Conservation (phyloP, 2,797 vertebrate genomes). For the Scomberomorus guttatus region DNA sequence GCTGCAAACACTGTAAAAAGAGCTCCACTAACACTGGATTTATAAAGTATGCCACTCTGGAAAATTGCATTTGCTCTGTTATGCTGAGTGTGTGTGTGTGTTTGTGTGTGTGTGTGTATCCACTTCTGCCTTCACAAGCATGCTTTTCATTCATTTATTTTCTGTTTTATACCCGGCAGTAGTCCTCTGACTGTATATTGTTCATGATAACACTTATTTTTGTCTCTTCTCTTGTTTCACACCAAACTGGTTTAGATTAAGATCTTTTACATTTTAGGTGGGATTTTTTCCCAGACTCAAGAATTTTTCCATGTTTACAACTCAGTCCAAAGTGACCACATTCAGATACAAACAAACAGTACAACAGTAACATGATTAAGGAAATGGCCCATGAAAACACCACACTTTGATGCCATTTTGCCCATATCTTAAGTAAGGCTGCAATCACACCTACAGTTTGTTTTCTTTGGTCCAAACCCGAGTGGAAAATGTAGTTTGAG, state of each 20-base stretch:
- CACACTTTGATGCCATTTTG: slow-evolving; percentile 48
- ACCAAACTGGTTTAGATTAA: slow-evolving; percentile 58
- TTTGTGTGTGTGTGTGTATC: slow-evolving; percentile 16
- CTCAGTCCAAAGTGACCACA: slow-evolving; percentile 26
- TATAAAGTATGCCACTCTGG: slow-evolving; percentile 65
- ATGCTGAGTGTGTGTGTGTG: slow-evolving; percentile 24
- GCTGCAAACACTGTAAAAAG: slow-evolving; percentile 54
- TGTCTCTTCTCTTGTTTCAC: slow-evolving; percentile 47
- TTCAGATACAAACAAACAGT: slow-evolving; percentile 45
- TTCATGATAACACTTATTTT: slow-evolving; percentile 20
- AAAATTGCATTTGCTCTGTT: slow-evolving; percentile 62
- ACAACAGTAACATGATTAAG: slow-evolving; percentile 64
- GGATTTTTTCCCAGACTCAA: slow-evolving; percentile 52
- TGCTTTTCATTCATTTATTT: slow-evolving; percentile 32
- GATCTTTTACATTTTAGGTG: slow-evolving; percentile 43
- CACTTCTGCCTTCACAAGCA: neutral
- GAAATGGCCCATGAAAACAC: slow-evolving; percentile 68
- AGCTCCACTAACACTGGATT: slow-evolving; percentile 46
- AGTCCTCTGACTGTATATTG: slow-evolving; percentile 6
- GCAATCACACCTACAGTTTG: slow-evolving; percentile 77
- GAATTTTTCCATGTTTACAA: slow-evolving; percentile 73
- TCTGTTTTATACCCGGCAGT: slow-evolving; percentile 13
- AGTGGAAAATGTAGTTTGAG: slow-evolving; percentile 70
- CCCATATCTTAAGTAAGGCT: slow-evolving; percentile 66
- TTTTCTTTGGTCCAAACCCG: slow-evolving; percentile 68